Percentiles rank a stretch among this genome's conserved stretches.
Conservation (phyloP, 2,888 invertebrate species). For the Ophion ventricosus region DNA sequence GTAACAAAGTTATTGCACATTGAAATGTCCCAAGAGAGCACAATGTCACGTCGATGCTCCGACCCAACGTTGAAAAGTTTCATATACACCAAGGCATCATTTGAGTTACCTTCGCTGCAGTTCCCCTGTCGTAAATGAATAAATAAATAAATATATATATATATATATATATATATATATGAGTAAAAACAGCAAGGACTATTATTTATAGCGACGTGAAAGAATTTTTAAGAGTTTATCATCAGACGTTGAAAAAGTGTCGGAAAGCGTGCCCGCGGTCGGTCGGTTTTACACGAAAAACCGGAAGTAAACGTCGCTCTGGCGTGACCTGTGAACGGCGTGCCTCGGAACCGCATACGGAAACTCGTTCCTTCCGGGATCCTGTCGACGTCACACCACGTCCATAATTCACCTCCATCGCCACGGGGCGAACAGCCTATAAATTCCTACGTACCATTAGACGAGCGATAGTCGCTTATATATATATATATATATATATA, state of each 20-base stretch:
- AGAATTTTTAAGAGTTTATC: constrained; percentile 51
- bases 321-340: constrained; percentile 64
- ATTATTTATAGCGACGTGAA: neutral
- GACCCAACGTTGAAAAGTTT: constrained; percentile 18
- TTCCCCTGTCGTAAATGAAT: neutral
- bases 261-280: constrained; percentile 39
- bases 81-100: neutral
- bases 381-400: constrained; percentile 40
- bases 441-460: neutral
- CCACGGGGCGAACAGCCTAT: constrained; percentile 1
- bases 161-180: neutral
- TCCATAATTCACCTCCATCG: neutral
- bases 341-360: constrained; percentile 56
- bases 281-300: constrained; percentile 64
- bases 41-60: constrained; percentile 4
- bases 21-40: constrained; percentile 15
- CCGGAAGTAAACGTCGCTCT: constrained; percentile 69
- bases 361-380: constrained; percentile 69
- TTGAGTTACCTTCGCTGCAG: neutral
- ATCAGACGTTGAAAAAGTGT: constrained; percentile 37
- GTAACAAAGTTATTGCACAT: constrained; percentile 34
- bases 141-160: neutral
- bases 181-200: neutral
- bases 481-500: no score
- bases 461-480: neutral